Conservation (phyloP, 2,888 invertebrate species). For the Lysandra bellargus region DNA sequence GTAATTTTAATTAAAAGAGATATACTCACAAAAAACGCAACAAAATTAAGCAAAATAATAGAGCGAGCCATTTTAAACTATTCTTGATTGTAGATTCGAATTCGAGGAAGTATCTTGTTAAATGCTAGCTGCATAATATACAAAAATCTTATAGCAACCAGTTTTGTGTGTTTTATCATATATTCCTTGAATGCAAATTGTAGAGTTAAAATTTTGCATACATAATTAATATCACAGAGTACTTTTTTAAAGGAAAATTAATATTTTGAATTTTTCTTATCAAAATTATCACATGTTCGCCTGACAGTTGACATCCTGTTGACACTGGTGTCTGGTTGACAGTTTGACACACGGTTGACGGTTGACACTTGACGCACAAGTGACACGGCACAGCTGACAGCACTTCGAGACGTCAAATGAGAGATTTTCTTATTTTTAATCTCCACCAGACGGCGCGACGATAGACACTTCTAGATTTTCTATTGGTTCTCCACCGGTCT, state of each 20-base stretch:
- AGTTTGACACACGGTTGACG: background rate
- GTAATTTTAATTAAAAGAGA: background rate
- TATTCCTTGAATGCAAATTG: background rate
- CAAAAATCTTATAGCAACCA: background rate
- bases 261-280: background rate
- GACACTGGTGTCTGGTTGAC: background rate
- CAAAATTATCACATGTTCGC: background rate
- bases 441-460: no score
- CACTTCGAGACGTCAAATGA: no score
- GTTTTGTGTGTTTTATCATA: constrained; percentile 1
- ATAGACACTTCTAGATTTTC: no score
- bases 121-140: background rate
- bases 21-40: constrained; percentile 49
- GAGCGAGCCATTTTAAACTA: constrained; percentile 41
- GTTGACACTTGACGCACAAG: no score
- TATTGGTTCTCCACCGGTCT: no score
- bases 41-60: constrained; percentile 46
- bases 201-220: background rate
- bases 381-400: no score
- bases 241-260: no score
- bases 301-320: no score
- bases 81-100: background rate
- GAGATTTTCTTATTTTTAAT: no score
- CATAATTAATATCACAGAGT: no score
- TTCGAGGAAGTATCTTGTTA: background rate